phyloP scores from a whole-genome alignment of 2,888 invertebrate species.

The Torymus tubicola region DNA sequence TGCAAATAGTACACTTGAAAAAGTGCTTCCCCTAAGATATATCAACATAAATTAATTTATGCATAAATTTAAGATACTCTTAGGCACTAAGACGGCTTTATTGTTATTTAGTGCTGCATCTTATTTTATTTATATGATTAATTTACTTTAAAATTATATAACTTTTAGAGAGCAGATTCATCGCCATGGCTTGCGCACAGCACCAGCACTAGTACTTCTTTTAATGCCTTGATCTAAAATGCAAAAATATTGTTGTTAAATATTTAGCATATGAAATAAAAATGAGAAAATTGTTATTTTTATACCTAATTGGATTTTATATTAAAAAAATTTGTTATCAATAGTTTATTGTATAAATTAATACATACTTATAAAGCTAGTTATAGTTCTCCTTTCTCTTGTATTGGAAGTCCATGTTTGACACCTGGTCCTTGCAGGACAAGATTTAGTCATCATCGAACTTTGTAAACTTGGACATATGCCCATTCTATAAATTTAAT shows the following conservation, averaged over 20 bases:
- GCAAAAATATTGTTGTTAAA: slow-evolving; percentile 10
- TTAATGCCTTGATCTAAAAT: slow-evolving; percentile 73
- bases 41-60: slow-evolving; percentile 41
- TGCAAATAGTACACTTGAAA: slow-evolving; percentile 27
- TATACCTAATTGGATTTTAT: not conserved
- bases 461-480: slow-evolving; percentile 62
- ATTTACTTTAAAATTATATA: slow-evolving; percentile 30
- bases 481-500: slow-evolving; percentile 65
- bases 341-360: slow-evolving; percentile 1
- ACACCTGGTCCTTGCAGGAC: slow-evolving; percentile 69
- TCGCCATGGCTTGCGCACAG: slow-evolving; percentile 74
- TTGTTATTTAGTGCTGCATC: slow-evolving; percentile 46
- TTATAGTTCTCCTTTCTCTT: slow-evolving; percentile 69
- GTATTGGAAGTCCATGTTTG: slow-evolving; percentile 74
- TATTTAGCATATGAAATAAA: not conserved
- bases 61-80: slow-evolving; percentile 36
- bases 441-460: slow-evolving; percentile 64
- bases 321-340: not conserved
- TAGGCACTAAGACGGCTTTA: slow-evolving; percentile 54
- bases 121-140: slow-evolving; percentile 18
- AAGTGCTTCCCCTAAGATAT: slow-evolving; percentile 32
- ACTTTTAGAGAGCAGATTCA: slow-evolving; percentile 58
- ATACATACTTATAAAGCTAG: slow-evolving; percentile 68
- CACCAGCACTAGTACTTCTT: slow-evolving; percentile 74
- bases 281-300: no score